Percentiles rank a stretch among this genome's conserved stretches.
Evolutionary conservation across 2,113 vertebrate species (phyloP).

Genomic region (Saiga tatarica): DNA sequence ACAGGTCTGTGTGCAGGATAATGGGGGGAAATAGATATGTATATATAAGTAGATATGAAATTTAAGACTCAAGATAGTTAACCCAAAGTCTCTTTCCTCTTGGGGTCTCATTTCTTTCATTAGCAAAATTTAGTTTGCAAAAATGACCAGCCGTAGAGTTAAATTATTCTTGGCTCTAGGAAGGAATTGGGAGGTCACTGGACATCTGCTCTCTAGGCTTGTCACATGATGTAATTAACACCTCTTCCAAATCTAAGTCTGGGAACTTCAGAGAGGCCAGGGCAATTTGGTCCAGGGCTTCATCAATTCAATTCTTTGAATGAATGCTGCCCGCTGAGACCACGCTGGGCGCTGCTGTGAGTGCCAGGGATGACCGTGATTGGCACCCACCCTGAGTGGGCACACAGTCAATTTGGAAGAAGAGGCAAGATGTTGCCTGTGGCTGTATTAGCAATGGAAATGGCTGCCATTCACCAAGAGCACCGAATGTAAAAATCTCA

Average conservation of each 20-base stretch:
- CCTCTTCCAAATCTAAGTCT: not conserved
- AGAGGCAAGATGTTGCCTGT: not conserved
- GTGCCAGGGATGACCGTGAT: accelerated
- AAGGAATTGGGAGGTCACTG: not conserved
- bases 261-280: not conserved
- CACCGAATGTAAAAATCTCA: not conserved
- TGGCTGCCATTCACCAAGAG: not conserved
- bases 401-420: not conserved
- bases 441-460: no score
- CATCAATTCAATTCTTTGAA: no score
- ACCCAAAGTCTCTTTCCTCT: not conserved
- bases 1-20: not conserved
- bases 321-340: not conserved
- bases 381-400: accelerated
- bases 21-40: not conserved
- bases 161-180: not conserved
- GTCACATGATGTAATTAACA: not conserved
- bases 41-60: not conserved
- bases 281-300: not conserved
- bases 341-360: accelerated
- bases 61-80: not conserved
- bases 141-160: not conserved
- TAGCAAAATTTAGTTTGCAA: not conserved
- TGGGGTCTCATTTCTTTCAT: not conserved
- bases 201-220: not conserved